phyloP scores from a whole-genome alignment of 2,113 vertebrate genomes.

The Pantherophis guttatus region DNA sequence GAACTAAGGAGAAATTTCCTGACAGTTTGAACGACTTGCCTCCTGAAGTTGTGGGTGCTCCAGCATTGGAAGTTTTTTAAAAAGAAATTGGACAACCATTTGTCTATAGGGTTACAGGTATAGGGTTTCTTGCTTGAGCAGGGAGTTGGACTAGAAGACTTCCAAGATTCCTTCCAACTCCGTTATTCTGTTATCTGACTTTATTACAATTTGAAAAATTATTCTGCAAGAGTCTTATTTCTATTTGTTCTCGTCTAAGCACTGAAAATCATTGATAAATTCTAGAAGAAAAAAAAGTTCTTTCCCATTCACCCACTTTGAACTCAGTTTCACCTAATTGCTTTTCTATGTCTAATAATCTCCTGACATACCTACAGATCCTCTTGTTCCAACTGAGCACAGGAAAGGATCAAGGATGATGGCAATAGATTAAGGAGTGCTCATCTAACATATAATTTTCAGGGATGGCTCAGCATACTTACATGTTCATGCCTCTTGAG shows the following conservation, averaged over 20 bases:
- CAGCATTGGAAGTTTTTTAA: neutral
- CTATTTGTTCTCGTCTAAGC: neutral
- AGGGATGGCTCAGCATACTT: neutral
- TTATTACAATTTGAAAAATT: neutral
- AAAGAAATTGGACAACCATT: neutral
- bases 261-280: neutral
- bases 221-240: neutral
- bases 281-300: neutral
- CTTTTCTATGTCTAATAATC: neutral
- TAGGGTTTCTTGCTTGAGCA: neutral
- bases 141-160: neutral
- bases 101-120: neutral
- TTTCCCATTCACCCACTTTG: neutral
- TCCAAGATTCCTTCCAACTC: neutral
- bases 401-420: neutral
- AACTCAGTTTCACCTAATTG: neutral
- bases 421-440: neutral
- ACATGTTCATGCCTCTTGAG: constrained; percentile 5
- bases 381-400: neutral
- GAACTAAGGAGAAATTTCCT: neutral
- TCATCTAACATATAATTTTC: neutral
- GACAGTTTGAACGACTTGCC: neutral
- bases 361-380: neutral
- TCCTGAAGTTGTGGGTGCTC: neutral
- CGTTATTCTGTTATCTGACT: neutral